Base-by-base conservation (phyloP, 1,140 invertebrate genomes). In the Drosophila ercepeae region DNA sequence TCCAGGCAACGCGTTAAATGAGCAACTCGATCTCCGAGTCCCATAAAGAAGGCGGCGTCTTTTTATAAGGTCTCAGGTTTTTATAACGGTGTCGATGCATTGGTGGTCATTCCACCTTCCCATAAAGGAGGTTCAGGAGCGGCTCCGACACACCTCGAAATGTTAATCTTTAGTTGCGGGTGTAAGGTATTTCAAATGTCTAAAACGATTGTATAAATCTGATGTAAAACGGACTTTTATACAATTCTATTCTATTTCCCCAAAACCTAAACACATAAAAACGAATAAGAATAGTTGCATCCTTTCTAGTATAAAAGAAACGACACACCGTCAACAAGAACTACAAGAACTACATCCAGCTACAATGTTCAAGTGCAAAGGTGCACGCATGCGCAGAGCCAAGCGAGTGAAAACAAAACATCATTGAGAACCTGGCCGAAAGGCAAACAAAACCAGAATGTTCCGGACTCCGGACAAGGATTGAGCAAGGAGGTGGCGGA, bases 11-110 rank as follows among this genome's bases (percentile, higher is more conserved):
- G 81, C 81, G 81, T 86, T 86, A 86, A 86, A 81, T 81, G 76
- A 41, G 52, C 82, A 81, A 68, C 67, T 75, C 75, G 75, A 60
- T 71, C 75, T 78, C 45, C 42, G 51, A 53, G 72, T 64, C 76
- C 82, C 79, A 84, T 84, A 86, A 84, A 84, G 75, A 72, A 76
- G 77, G 70, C 79, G 79, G 79, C 71, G 60, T 86, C 79, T 86
- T 83, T 84, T 86, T 86, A 86, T 84, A 82, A 86, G 81, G 76
- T 84, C 81, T 86, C 81, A 73, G 86, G 72, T 84, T 84, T 83
- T 84, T 86, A 86, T 84, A 83, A 83, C 79, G 79, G 79, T 68
- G 44, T 63, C 32, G 46, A 16, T 49, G 25, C 46, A 49, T 29
- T 6, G 44, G 13, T 5, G 34, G n/a, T 36, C 6, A 50, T 44